Evolutionary conservation across 2,888 invertebrate genomes (phyloP).

Genomic region (Dromius quadrimaculatus): DNA sequence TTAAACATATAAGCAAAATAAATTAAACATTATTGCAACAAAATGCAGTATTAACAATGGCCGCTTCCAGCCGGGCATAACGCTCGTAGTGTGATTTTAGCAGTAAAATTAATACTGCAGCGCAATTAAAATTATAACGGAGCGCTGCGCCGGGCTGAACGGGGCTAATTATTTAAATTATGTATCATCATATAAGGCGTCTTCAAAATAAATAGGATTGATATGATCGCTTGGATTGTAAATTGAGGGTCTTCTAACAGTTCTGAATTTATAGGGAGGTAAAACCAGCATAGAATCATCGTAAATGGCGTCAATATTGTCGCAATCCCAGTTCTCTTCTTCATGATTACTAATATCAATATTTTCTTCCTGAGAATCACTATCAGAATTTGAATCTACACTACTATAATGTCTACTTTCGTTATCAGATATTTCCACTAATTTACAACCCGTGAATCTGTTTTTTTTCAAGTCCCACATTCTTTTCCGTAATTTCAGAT

Average conservation of each 20-base stretch:
- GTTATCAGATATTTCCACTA: neutral
- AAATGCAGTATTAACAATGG: too few species aligned
- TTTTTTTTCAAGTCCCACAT: slow-evolving; percentile 11
- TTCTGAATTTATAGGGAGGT: slow-evolving; percentile 20
- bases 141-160: too few species aligned
- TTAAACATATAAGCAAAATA: too few species aligned
- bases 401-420: too few species aligned
- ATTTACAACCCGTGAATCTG: slow-evolving; percentile 23
- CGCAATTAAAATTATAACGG: too few species aligned
- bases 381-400: neutral
- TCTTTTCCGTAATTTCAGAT: slow-evolving; percentile 28
- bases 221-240: slow-evolving; percentile 28
- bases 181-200: slow-evolving; percentile 33
- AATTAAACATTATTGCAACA: too few species aligned
- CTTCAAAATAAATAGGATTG: slow-evolving; percentile 37
- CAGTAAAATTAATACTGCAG: too few species aligned
- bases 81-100: too few species aligned
- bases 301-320: neutral
- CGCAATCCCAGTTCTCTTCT: slow-evolving; percentile 42
- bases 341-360: neutral
- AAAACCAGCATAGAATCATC: slow-evolving; percentile 34
- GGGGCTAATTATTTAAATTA: slow-evolving; percentile 7
- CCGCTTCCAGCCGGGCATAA: too few species aligned
- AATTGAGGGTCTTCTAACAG: neutral
- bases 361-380: neutral